These are phyloP conservation scores for Cataglyphis cursor DNA, from an alignment of 2,888 invertebrate genomes.

Conservation along the genomic window DNA sequence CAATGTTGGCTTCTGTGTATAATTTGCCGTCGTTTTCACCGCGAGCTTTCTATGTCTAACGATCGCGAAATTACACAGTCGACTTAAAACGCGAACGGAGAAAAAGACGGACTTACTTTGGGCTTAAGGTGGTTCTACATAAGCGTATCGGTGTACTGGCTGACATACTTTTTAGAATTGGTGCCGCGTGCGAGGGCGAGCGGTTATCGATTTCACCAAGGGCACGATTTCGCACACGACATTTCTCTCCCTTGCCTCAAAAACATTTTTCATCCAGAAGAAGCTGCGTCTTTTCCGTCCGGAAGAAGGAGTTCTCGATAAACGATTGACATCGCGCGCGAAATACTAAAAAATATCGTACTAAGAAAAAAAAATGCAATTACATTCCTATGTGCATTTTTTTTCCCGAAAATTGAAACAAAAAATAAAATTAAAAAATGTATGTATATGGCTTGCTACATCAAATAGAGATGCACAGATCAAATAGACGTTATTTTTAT, in stretches of 20 bases:
- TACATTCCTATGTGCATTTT: background rate
- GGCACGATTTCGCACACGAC: background rate
- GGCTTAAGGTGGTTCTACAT: background rate
- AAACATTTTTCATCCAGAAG: background rate
- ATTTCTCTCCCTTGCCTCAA: background rate
- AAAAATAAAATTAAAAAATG: background rate
- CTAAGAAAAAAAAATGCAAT: background rate
- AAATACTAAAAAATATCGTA: background rate
- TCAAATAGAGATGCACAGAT: background rate
- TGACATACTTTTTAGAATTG: conserved; percentile 54
- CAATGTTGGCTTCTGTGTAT: background rate
- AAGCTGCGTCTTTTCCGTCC: background rate
- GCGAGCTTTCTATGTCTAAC: conserved; percentile 29
- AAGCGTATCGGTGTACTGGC: conserved; percentile 18
- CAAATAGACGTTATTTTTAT: background rate
- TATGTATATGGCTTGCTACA: background rate
- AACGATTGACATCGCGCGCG: background rate
- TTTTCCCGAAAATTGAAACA: background rate
- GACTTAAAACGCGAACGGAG: conserved; percentile 23
- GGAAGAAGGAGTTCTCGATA: background rate
- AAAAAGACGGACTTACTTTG: conserved; percentile 3
- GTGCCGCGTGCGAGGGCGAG: conserved; percentile 6
- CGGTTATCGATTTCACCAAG: conserved; percentile 41
- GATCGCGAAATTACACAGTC: conserved; percentile 43
- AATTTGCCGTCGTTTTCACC: conserved; percentile 10